Conservation (phyloP, 2,113 vertebrate species). For the Ictidomys tridecemlineatus region DNA sequence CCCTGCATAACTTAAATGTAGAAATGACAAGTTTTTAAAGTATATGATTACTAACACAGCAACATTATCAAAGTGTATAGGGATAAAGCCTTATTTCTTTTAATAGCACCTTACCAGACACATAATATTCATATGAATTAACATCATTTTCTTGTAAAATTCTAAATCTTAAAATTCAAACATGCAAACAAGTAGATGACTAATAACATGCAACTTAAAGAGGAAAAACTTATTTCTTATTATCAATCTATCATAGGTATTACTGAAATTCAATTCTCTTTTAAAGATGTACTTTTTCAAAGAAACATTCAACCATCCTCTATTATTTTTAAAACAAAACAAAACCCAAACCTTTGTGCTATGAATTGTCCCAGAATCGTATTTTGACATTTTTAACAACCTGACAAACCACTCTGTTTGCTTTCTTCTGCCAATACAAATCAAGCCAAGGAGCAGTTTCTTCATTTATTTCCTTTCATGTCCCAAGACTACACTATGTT, state of each 20-base stretch:
- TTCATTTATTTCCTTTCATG: slow-evolving; percentile 73
- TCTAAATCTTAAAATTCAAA: slow-evolving; percentile 48
- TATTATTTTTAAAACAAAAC: slow-evolving; percentile 53
- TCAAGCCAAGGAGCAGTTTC: slow-evolving; percentile 71
- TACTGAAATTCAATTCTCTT: slow-evolving; percentile 64
- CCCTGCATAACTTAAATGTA: neutral
- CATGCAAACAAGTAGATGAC: slow-evolving; percentile 38
- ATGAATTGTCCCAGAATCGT: slow-evolving; percentile 62
- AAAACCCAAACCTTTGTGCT: slow-evolving; percentile 51
- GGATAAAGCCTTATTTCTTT: slow-evolving; percentile 27
- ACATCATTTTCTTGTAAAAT: slow-evolving; percentile 60
- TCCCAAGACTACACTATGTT: slow-evolving; percentile 65
- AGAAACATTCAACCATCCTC: slow-evolving; percentile 22
- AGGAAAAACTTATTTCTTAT: slow-evolving; percentile 57
- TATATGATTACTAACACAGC: slow-evolving; percentile 47
- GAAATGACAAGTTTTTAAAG: slow-evolving; percentile 59
- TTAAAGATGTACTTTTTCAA: slow-evolving; percentile 63
- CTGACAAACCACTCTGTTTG: slow-evolving; percentile 74
- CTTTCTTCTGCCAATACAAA: slow-evolving; percentile 69
- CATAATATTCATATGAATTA: slow-evolving; percentile 74
- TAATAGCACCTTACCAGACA: slow-evolving; percentile 63
- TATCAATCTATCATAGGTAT: slow-evolving; percentile 17
- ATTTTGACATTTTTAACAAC: slow-evolving; percentile 77
- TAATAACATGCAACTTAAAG: slow-evolving; percentile 65
- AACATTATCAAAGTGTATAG: neutral